Percentiles rank a stretch among this genome's conserved stretches.
phyloP scores from a whole-genome alignment of 1,140 invertebrate species.

The Halictus rubicundus region DNA sequence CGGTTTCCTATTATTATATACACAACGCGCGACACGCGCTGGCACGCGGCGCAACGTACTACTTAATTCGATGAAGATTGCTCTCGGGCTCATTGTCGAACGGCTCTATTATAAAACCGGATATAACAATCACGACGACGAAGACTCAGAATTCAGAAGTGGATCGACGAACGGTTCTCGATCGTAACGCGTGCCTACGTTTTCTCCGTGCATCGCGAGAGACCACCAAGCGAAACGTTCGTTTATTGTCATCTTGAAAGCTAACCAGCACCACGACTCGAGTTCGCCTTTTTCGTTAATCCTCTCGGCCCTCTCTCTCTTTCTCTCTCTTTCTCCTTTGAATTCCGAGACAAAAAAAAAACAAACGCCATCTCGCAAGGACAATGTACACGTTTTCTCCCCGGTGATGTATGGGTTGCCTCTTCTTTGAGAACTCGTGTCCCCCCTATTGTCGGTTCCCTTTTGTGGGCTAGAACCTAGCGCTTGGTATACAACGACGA shows the following conservation, averaged over 20 bases:
- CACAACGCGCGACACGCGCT: background rate
- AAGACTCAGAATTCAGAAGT: background rate
- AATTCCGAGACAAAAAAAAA: slow-evolving; percentile 25
- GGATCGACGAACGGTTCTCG: background rate
- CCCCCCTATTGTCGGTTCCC: slow-evolving; percentile 40
- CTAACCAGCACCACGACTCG: slow-evolving; percentile 67
- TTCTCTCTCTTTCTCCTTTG: slow-evolving; percentile 36
- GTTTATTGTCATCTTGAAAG: slow-evolving; percentile 78
- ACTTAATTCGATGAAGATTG: background rate
- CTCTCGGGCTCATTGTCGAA: background rate
- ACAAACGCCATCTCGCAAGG: slow-evolving; percentile 22
- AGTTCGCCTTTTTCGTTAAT: slow-evolving; percentile 35
- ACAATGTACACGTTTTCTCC: slow-evolving; percentile 58
- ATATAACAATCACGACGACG: background rate
- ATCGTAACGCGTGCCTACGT: slow-evolving; percentile 7
- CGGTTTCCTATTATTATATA: slow-evolving; percentile 11
- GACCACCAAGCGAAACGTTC: slow-evolving; percentile 70
- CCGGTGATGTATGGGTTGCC: slow-evolving; percentile 46
- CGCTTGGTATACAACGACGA: slow-evolving; percentile 71
- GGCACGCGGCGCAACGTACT: background rate
- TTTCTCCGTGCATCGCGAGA: slow-evolving; percentile 14
- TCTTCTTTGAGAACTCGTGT: background rate
- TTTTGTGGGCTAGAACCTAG: slow-evolving; percentile 32
- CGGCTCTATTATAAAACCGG: background rate
- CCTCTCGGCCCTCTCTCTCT: background rate